Conservation (phyloP, 2,797 vertebrate species). For the Spinus olivaceus region DNA sequence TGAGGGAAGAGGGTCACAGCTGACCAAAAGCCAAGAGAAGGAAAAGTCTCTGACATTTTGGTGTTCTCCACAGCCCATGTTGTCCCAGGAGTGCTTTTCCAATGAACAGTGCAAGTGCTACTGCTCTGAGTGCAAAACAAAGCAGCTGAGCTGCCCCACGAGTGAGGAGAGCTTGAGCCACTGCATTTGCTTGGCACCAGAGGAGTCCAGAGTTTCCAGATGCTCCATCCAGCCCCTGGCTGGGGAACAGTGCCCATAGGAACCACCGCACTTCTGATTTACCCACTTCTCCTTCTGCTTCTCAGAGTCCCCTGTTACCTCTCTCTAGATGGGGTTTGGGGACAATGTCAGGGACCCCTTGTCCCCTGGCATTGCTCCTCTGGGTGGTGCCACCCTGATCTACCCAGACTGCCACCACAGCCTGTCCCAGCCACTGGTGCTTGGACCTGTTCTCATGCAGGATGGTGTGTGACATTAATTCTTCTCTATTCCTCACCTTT, state of each 20-base stretch:
- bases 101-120: background rate
- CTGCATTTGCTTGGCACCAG: background rate
- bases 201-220: background rate
- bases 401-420: background rate
- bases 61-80: background rate
- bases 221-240: background rate
- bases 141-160: rapidly evolving
- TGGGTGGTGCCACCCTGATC: background rate
- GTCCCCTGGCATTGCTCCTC: background rate
- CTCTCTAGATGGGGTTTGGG: background rate
- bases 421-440: rapidly evolving
- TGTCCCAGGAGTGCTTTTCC: background rate
- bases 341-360: rapidly evolving
- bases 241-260: background rate
- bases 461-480: background rate
- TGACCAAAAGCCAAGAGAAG: background rate
- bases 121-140: background rate
- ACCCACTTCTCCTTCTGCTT: background rate
- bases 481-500: background rate
- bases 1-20: rapidly evolving
- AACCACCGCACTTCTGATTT: background rate
- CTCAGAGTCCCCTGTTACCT: background rate
- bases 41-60: background rate
- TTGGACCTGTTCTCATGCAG: background rate
- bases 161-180: background rate